Evolutionary conservation across 2,797 vertebrate genomes (phyloP).

Genomic region (Gorsachius magnificus): DNA sequence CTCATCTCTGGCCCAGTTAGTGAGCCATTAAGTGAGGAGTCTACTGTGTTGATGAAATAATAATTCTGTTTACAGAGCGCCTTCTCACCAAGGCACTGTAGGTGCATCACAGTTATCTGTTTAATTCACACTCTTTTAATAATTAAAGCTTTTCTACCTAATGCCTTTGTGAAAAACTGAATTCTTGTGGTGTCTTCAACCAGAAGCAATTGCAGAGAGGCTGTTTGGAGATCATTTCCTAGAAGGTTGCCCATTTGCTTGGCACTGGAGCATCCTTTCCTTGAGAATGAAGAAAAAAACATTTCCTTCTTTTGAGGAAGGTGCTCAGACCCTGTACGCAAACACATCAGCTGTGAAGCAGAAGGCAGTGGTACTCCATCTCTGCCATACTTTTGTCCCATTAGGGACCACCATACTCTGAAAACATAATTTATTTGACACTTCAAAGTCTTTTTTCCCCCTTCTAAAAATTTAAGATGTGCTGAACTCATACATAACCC

Average conservation of each 20-base stretch:
- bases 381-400: background rate
- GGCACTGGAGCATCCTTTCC: conserved; percentile 8
- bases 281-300: conserved; percentile 48
- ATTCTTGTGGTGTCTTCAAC: background rate
- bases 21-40: conserved; percentile 63
- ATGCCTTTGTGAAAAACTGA: conserved; percentile 41
- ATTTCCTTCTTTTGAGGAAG: background rate
- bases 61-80: conserved; percentile 58
- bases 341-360: conserved; percentile 7
- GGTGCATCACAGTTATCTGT: conserved; percentile 28
- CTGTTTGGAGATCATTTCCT: background rate
- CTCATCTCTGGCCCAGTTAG: conserved; percentile 58
- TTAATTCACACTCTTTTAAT: conserved; percentile 61
- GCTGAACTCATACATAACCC: background rate
- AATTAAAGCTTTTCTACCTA: conserved; percentile 60
- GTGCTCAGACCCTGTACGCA: background rate
- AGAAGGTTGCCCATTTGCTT: background rate
- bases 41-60: conserved; percentile 68
- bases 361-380: background rate
- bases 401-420: background rate
- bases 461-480: background rate
- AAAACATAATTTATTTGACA: background rate
- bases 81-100: conserved; percentile 44
- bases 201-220: background rate
- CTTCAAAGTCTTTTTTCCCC: background rate